phyloP scores from a whole-genome alignment of 92 coral and sea anemone genomes.

The Phymanthus crucifer region DNA sequence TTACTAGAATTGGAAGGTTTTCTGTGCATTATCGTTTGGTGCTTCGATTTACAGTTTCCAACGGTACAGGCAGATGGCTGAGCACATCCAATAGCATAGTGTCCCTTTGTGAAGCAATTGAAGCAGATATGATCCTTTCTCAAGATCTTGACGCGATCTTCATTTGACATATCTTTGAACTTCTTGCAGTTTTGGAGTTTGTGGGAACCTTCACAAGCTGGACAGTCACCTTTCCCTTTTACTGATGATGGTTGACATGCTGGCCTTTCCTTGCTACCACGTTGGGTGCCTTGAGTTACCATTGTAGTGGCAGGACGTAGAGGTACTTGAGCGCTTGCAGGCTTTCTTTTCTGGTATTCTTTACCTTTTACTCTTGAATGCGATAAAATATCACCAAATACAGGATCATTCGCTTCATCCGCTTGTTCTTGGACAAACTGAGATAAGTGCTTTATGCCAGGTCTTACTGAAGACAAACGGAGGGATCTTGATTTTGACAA shows the following conservation, averaged over 20 bases:
- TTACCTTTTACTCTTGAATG: not conserved
- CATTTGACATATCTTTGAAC: constrained; percentile 17
- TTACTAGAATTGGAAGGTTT: not conserved
- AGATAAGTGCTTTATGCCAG: constrained; percentile 24
- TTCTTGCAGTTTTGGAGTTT: constrained; percentile 12
- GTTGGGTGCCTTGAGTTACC: constrained; percentile 16
- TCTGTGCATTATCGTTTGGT: constrained; percentile 23
- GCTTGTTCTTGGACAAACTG: constrained; percentile 39
- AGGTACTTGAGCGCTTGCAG: not conserved
- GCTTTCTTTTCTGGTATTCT: not conserved
- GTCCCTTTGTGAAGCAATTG: constrained; percentile 24
- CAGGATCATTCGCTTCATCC: constrained; percentile 32
- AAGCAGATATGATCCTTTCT: constrained; percentile 12
- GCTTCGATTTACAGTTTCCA: constrained; percentile 14
- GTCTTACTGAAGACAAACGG: constrained; percentile 2
- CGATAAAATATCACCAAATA: not conserved
- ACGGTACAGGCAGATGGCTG: constrained; percentile 17
- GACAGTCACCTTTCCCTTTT: constrained; percentile 13
- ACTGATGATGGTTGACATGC: not conserved
- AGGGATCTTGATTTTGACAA: constrained; percentile 10
- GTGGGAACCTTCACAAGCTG: constrained; percentile 15
- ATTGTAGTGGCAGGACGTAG: constrained; percentile 1
- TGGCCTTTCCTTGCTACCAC: not conserved
- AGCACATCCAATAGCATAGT: constrained; percentile 18
- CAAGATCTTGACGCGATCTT: constrained; percentile 1